A percentile compares a stretch with the other conserved stretches of the same genome.
Conservation (phyloP, 2,888 invertebrate genomes). For the Drosophila prostipennis region DNA sequence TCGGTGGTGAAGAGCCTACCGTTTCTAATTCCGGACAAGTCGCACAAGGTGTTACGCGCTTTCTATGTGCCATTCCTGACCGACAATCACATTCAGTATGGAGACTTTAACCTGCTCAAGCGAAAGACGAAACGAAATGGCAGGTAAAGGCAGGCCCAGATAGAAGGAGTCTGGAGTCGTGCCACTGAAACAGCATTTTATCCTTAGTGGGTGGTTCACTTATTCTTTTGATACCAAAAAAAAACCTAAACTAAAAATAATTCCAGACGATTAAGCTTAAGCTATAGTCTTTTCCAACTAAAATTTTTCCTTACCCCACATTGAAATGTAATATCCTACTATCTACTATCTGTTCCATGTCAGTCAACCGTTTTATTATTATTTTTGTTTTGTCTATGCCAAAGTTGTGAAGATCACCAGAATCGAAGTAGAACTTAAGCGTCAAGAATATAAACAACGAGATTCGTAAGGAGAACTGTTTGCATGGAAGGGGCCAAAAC, state of each 20-base stretch:
- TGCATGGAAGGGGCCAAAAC: slow-evolving; percentile 23
- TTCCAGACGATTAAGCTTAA: neutral
- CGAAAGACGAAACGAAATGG: slow-evolving; percentile 74
- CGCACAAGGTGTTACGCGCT: slow-evolving; percentile 91
- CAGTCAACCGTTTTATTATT: slow-evolving; percentile 29
- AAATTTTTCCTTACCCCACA: neutral
- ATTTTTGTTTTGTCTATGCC: slow-evolving; percentile 51
- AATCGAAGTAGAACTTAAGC: slow-evolving; percentile 47
- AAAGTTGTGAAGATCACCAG: slow-evolving; percentile 67
- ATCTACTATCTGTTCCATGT: slow-evolving; percentile 26
- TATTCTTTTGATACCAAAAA: neutral
- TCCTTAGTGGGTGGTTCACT: neutral
- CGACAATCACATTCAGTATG: slow-evolving; percentile 88
- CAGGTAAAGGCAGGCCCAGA: slow-evolving; percentile 46
- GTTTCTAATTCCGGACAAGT: slow-evolving; percentile 90
- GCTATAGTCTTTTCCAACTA: neutral
- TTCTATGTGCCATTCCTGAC: slow-evolving; percentile 94
- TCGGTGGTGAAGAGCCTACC: slow-evolving; percentile 88
- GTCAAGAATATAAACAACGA: slow-evolving; percentile 37
- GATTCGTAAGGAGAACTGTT: slow-evolving; percentile 24
- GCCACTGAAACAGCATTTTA: slow-evolving; percentile 18
- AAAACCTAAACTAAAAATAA: neutral
- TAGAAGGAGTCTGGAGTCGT: neutral
- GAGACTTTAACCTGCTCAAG: slow-evolving; percentile 89
- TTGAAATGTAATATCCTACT: slow-evolving; percentile 1